Conservation (phyloP, 2,797 vertebrate species). For the Sarcophilus harrisii region DNA sequence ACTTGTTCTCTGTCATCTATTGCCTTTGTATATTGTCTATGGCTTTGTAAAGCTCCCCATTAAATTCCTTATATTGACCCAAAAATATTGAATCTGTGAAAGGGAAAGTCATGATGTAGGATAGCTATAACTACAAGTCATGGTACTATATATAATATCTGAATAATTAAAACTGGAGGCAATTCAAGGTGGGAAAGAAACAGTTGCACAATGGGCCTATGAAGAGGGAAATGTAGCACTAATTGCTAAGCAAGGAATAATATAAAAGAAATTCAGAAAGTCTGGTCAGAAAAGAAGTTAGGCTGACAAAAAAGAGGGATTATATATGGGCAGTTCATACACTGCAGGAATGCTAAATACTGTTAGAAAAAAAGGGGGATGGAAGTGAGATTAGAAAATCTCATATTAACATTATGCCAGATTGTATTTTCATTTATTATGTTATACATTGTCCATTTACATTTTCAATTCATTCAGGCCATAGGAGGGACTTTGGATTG, state of each 20-base stretch:
- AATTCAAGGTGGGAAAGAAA: neutral
- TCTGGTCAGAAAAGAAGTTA: neutral
- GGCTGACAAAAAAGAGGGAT: neutral
- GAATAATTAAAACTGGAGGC: neutral
- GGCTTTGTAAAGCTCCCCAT: neutral
- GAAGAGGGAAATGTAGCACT: neutral
- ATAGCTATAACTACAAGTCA: neutral
- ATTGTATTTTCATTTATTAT: neutral
- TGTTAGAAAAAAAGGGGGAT: neutral
- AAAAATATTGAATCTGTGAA: neutral
- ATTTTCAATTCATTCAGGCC: neutral
- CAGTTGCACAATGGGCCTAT: neutral
- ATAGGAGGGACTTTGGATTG: neutral
- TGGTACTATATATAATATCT: neutral
- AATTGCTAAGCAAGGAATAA: neutral
- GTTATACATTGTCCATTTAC: neutral
- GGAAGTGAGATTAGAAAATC: neutral
- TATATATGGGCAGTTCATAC: neutral
- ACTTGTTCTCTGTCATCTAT: neutral
- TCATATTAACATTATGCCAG: neutral
- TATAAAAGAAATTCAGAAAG: neutral
- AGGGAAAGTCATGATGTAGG: neutral
- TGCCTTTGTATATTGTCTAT: neutral
- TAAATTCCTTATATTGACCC: neutral
- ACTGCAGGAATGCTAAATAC: neutral